phyloP scores from a whole-genome alignment of 2,113 vertebrate genomes.

The Otis tarda region DNA sequence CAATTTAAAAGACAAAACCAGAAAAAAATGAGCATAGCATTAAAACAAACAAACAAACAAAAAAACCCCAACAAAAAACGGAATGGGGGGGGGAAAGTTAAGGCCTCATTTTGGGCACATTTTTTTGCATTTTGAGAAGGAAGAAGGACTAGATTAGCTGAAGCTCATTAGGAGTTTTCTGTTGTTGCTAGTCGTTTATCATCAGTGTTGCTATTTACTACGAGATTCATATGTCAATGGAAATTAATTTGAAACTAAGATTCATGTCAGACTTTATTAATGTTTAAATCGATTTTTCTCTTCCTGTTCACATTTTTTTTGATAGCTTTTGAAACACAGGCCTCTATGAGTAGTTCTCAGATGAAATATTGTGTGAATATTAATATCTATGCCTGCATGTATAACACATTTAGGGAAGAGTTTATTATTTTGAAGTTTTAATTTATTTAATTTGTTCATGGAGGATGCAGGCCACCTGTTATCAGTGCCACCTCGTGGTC shows the following conservation, averaged over 20 bases:
- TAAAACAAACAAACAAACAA: too few relatives aligned
- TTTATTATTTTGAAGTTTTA: not conserved
- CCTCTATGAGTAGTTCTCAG: not conserved
- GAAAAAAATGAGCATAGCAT: not conserved
- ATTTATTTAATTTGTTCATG: not conserved
- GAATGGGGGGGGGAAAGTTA: accelerated
- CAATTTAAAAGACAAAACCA: not conserved
- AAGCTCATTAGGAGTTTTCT: not conserved
- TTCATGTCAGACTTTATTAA: not conserved
- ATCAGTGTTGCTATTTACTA: not conserved
- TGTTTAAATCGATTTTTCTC: not conserved
- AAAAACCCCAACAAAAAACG: too few relatives aligned
- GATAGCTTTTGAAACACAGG: not conserved
- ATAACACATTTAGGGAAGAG: not conserved
- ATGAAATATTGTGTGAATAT: not conserved
- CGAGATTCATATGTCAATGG: not conserved
- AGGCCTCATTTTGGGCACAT: not conserved
- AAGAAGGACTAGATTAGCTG: not conserved
- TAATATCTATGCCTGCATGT: not conserved
- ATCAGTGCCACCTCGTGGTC: slow-evolving; percentile 28
- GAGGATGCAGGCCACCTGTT: not conserved
- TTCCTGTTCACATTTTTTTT: not conserved
- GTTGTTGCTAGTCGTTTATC: not conserved
- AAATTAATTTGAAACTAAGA: not conserved
- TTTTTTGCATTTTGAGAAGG: not conserved